phyloP scores from a whole-genome alignment of 2,113 vertebrate genomes.

The Solea solea region DNA sequence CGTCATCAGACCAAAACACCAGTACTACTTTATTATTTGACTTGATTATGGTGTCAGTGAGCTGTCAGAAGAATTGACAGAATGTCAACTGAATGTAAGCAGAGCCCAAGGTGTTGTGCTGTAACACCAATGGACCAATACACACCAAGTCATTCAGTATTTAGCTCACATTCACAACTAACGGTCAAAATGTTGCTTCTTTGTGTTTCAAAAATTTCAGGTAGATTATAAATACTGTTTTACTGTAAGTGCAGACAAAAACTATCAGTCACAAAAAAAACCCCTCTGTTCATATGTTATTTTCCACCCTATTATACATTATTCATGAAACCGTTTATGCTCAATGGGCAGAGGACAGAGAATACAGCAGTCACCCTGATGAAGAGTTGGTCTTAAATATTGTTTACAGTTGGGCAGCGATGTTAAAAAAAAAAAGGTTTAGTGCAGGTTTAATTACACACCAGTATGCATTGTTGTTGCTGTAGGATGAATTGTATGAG shows the following conservation, averaged over 20 bases:
- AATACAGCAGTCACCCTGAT: neutral
- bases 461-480: neutral
- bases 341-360: conserved; percentile 1
- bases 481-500: conserved; percentile 2
- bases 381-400: conserved; percentile 15
- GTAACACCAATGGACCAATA: neutral
- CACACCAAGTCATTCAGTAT: neutral
- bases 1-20: neutral
- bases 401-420: conserved; percentile 6
- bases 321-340: neutral
- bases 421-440: neutral
- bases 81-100: neutral
- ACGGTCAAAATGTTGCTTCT: neutral
- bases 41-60: neutral
- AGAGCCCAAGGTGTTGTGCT: neutral
- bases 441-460: conserved; percentile 26
- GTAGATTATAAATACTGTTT: neutral
- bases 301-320: neutral
- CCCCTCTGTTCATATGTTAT: neutral
- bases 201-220: neutral
- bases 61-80: conserved; percentile 1
- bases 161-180: neutral
- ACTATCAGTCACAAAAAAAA: neutral
- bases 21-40: neutral
- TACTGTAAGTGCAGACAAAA: conserved; percentile 3